Conservation (phyloP, 2,113 vertebrate genomes). For the Anhinga anhinga region DNA sequence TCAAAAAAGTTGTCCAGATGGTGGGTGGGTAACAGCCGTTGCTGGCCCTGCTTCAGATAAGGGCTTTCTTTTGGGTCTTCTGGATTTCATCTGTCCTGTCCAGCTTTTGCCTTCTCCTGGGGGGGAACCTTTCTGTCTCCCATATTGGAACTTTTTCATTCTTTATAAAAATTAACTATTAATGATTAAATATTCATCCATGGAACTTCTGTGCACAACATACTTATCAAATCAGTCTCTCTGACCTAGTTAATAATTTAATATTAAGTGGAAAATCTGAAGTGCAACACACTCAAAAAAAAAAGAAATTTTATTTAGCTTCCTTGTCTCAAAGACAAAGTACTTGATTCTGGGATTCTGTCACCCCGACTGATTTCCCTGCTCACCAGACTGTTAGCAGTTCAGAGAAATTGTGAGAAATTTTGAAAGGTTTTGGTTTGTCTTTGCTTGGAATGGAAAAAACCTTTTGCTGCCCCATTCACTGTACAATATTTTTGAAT, state of each 20-base stretch:
- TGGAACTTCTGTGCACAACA: not conserved
- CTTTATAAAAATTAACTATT: not conserved
- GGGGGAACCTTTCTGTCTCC: not conserved
- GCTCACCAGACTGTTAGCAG: not conserved
- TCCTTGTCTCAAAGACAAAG: not conserved
- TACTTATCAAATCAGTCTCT: not conserved
- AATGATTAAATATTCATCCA: not conserved
- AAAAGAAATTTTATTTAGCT: not conserved
- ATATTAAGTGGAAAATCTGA: not conserved
- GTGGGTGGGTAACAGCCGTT: not conserved
- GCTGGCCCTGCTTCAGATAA: not conserved
- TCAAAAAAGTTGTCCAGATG: not conserved
- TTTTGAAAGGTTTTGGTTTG: not conserved
- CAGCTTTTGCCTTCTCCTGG: not conserved
- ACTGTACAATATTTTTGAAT: conserved; percentile 58
- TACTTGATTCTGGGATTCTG: not conserved
- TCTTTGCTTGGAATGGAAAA: not conserved
- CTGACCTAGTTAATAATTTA: not conserved
- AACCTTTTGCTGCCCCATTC: not conserved
- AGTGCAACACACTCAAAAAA: not conserved
- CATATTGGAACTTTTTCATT: not conserved
- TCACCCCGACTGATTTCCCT: not conserved
- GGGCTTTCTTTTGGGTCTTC: not conserved
- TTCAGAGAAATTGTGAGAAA: not conserved
- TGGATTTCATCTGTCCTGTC: not conserved